These are phyloP conservation scores for Eulacestoma nigropectus DNA, from an alignment of 2,113 vertebrate species.

Conservation along the genomic window DNA sequence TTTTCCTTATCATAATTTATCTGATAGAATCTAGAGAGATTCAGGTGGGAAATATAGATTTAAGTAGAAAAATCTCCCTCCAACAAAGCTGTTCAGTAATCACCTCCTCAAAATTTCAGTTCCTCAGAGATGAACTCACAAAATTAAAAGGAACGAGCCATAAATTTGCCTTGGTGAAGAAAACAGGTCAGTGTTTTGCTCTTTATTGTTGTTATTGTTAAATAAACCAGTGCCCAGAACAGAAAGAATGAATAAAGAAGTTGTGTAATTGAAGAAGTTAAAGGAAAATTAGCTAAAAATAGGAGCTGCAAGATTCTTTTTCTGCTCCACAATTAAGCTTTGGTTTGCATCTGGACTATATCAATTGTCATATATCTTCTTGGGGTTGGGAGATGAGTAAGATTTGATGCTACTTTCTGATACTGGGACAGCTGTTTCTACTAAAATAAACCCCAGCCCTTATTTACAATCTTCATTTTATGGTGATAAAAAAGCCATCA, in stretches of 20 bases:
- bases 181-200: background rate
- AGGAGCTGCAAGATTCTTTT: background rate
- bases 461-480: background rate
- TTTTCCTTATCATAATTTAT: background rate
- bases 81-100: background rate
- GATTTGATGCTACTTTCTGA: background rate
- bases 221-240: background rate
- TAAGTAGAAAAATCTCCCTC: background rate
- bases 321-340: background rate
- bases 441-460: background rate
- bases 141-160: background rate
- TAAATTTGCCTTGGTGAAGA: background rate
- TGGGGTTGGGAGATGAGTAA: background rate
- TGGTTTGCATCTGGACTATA: background rate
- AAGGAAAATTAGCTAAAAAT: background rate
- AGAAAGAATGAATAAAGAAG: background rate
- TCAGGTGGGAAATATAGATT: background rate
- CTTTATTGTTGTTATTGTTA: background rate
- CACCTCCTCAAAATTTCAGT: background rate
- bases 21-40: background rate
- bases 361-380: background rate
- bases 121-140: background rate
- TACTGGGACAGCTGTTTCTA: background rate
- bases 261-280: background rate
- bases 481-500: rapidly evolving